Evolutionary conservation across 2,888 invertebrate genomes (phyloP).

Genomic region (Adineta ricciae): DNA sequence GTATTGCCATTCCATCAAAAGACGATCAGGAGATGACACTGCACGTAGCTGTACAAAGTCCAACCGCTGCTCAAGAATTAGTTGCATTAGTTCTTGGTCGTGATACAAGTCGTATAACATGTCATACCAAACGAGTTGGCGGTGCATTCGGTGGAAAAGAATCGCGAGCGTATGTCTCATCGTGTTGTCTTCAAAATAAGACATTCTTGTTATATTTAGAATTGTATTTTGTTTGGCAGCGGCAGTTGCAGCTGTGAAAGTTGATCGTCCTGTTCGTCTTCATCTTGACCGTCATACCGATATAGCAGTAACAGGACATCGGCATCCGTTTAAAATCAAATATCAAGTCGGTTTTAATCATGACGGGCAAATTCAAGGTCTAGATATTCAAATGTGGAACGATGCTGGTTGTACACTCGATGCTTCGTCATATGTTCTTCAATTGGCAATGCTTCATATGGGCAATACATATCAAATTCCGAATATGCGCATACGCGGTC

Average conservation of each 20-base stretch:
- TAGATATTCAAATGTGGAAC: slow-evolving; percentile 38
- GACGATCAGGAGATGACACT: slow-evolving; percentile 72
- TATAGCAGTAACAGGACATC: slow-evolving; percentile 71
- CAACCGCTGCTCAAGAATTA: slow-evolving; percentile 56
- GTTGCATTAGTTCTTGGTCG: slow-evolving; percentile 58
- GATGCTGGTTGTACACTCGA: slow-evolving; percentile 40
- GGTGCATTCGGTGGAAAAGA: slow-evolving; percentile 95
- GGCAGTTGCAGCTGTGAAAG: slow-evolving; percentile 49
- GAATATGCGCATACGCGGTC: slow-evolving; percentile 25
- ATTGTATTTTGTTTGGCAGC: neutral
- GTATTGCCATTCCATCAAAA: slow-evolving; percentile 53
- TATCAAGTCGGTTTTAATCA: slow-evolving; percentile 59
- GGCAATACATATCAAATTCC: slow-evolving; percentile 36
- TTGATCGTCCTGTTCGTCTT: slow-evolving; percentile 66
- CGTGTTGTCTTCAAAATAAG: no score
- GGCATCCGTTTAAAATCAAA: slow-evolving; percentile 72
- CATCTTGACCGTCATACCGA: slow-evolving; percentile 83
- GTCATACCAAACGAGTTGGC: slow-evolving; percentile 66
- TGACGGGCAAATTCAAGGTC: slow-evolving; percentile 38
- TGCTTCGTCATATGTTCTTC: slow-evolving; percentile 37
- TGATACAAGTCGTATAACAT: slow-evolving; percentile 57
- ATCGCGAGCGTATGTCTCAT: slow-evolving; percentile 53
- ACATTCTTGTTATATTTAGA: neutral
- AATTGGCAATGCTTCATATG: slow-evolving; percentile 34
- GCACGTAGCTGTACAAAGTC: slow-evolving; percentile 65